Evolutionary conservation across 2,113 vertebrate species (phyloP).

Genomic region (Neomonachus schauinslandi): DNA sequence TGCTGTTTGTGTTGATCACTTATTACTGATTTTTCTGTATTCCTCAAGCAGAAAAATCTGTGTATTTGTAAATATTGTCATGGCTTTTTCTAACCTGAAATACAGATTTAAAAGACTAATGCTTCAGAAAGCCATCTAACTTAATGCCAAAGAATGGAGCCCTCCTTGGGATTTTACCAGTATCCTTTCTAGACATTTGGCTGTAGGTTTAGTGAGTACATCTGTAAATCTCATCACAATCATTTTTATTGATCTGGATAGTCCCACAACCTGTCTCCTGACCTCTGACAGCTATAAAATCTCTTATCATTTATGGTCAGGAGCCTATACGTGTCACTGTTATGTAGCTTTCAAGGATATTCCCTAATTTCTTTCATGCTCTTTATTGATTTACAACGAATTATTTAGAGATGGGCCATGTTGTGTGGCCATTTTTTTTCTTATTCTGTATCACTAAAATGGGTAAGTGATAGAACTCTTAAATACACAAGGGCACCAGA

Average conservation of each 20-base stretch:
- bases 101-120: not conserved
- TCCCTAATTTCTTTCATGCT: conserved; percentile 5
- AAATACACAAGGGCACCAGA: not conserved
- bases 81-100: conserved; percentile 19
- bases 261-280: not conserved
- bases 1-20: not conserved
- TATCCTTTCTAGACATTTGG: not conserved
- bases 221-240: not conserved
- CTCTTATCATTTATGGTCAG: not conserved
- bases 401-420: not conserved
- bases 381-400: conserved; percentile 20
- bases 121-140: not conserved
- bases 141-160: not conserved
- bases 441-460: not conserved
- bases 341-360: not conserved
- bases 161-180: not conserved
- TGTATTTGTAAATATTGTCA: conserved; percentile 37
- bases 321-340: not conserved
- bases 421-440: not conserved
- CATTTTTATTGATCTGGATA: not conserved
- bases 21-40: not conserved
- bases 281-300: not conserved
- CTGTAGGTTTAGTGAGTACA: not conserved
- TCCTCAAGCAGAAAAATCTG: not conserved
- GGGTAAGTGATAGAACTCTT: not conserved